These are phyloP conservation scores for Polyommatus icarus DNA, from an alignment of 2,888 invertebrate species.

Conservation along the genomic window DNA sequence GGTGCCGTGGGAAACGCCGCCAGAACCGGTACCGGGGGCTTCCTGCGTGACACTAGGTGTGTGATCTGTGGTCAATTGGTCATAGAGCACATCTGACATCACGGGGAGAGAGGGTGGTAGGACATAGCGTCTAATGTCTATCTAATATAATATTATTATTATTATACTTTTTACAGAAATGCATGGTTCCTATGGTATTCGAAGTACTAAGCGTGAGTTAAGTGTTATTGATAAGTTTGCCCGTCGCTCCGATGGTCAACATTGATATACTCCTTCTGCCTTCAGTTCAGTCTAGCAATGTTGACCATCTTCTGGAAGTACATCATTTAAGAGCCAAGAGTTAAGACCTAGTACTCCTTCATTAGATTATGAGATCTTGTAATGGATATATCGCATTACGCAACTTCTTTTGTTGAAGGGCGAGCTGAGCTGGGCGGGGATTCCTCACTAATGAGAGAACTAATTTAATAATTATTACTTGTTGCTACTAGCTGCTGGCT, in stretches of 20 bases:
- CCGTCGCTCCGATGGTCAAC: too few species aligned
- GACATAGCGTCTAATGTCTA: too few species aligned
- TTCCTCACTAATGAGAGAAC: constrained; percentile 3
- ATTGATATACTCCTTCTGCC: too few species aligned
- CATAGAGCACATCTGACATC: neutral
- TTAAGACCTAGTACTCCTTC: neutral
- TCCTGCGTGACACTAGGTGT: constrained; percentile 2
- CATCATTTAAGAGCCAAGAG: neutral
- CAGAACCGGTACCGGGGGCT: constrained; percentile 3
- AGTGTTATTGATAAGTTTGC: too few species aligned
- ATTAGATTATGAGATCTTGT: constrained; percentile 1
- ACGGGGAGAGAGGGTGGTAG: too few species aligned
- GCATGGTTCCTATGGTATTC: too few species aligned
- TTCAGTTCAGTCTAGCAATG: too few species aligned
- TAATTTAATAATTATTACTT: neutral
- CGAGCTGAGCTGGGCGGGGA: neutral
- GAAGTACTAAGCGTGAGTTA: too few species aligned
- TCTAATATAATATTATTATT: too few species aligned
- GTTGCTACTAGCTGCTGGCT: neutral
- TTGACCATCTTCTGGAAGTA: neutral
- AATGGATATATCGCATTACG: neutral
- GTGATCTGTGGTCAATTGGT: neutral
- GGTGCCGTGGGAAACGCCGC: neutral
- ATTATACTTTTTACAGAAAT: too few species aligned
- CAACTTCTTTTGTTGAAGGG: neutral